phyloP scores from a whole-genome alignment of 2,113 vertebrate species.

The Pangasianodon gigas region DNA sequence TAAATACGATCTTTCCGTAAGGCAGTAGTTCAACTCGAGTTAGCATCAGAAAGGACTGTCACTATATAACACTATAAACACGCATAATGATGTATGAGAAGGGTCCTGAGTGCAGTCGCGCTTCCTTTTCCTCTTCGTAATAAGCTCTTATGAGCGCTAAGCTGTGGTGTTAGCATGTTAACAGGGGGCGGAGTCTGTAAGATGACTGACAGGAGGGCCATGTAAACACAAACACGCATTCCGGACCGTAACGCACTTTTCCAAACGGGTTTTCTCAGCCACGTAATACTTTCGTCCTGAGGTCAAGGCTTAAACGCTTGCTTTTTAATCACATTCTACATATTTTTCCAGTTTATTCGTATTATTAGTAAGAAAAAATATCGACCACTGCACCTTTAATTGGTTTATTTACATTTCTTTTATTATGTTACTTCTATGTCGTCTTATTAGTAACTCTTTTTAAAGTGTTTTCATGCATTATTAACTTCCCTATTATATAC shows the following conservation, averaged over 20 bases:
- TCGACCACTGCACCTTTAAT: neutral
- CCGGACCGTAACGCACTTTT: neutral
- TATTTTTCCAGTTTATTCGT: neutral
- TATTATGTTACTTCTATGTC: neutral
- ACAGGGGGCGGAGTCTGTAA: neutral
- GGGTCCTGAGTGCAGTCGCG: neutral
- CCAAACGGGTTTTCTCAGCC: neutral
- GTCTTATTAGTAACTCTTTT: neutral
- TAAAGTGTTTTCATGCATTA: neutral
- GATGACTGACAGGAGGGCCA: neutral
- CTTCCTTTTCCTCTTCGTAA: neutral
- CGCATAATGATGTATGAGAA: neutral
- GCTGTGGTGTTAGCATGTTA: neutral
- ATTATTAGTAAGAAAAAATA: neutral
- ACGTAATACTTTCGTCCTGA: neutral
- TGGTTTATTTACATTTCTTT: neutral
- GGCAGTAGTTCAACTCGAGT: neutral
- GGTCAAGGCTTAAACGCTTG: neutral
- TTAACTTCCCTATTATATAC: neutral
- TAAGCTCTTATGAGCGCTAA: neutral
- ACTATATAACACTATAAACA: neutral
- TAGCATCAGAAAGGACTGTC: neutral
- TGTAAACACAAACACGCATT: neutral
- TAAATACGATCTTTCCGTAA: no score
- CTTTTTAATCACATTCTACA: neutral